phyloP scores from a whole-genome alignment of 2,113 vertebrate species.

The Hippopotamus amphibius region DNA sequence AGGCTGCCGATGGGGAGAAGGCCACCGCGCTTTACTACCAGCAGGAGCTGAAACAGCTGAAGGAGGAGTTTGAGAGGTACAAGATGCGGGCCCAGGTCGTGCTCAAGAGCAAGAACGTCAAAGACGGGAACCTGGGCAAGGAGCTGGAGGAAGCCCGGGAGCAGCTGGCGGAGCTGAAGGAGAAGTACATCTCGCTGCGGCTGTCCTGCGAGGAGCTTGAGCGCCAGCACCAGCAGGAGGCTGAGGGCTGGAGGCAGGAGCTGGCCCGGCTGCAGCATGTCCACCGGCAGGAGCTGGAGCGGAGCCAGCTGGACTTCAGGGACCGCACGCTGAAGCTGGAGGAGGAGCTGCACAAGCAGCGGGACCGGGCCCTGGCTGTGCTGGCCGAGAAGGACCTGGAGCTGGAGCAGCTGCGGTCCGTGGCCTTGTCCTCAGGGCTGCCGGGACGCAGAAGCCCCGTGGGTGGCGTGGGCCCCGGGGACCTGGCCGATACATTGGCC shows the following conservation, averaged over 20 bases:
- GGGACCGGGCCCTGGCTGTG: conserved; percentile 93
- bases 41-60: conserved; percentile 95
- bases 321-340: conserved; percentile 91
- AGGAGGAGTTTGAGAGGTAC: conserved; percentile 97
- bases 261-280: conserved; percentile 86
- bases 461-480: fast-evolving
- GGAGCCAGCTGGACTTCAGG: conserved; percentile 86
- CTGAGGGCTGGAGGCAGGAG: conserved; percentile 88
- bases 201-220: conserved; percentile 90
- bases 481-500: fast-evolving
- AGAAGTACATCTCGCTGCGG: conserved; percentile 93
- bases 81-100: conserved; percentile 95
- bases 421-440: conserved; percentile 61
- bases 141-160: conserved; percentile 94
- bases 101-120: conserved; percentile 93
- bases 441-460: conserved; percentile 70
- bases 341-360: conserved; percentile 95
- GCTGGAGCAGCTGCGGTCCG: conserved; percentile 90
- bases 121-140: conserved; percentile 90
- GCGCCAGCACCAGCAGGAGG: conserved; percentile 83
- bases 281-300: conserved; percentile 92
- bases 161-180: conserved; percentile 93
- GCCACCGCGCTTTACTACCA: conserved; percentile 88
- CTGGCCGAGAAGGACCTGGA: conserved; percentile 95
- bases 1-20: conserved; percentile 86